Evolutionary conservation across 2,113 vertebrate genomes (phyloP).

Genomic region (Stegostoma tigrinum): DNA sequence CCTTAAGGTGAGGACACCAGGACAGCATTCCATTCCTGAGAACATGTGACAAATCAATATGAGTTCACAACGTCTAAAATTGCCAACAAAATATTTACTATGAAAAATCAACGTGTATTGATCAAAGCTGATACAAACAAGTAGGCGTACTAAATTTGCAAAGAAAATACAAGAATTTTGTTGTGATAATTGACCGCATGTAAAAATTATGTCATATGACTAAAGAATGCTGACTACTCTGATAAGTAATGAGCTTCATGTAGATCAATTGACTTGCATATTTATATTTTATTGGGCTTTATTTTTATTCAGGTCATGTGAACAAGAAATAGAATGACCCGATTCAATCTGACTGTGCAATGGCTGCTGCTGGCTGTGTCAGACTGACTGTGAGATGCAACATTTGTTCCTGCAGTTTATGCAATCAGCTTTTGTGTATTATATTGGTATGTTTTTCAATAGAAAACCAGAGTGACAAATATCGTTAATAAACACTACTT

Average conservation of each 20-base stretch:
- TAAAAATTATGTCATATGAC: background rate
- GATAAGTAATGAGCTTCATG: background rate
- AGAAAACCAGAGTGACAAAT: background rate
- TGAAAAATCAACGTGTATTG: background rate
- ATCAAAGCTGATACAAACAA: background rate
- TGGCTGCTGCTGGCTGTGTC: background rate
- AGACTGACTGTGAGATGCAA: background rate
- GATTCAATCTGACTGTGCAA: background rate
- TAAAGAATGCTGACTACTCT: background rate
- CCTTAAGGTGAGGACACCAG: background rate
- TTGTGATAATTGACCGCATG: background rate
- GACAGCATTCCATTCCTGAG: background rate
- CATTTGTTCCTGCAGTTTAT: background rate
- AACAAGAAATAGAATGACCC: background rate
- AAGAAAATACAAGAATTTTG: background rate
- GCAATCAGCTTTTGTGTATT: background rate
- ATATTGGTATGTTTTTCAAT: background rate
- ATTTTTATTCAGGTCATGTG: background rate
- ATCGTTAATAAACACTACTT: background rate
- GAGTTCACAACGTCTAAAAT: background rate
- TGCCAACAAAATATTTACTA: background rate
- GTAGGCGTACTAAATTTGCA: background rate
- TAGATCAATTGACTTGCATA: background rate
- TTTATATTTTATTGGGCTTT: background rate
- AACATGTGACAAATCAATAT: background rate